phyloP scores from a whole-genome alignment of 2,888 invertebrate genomes.

The Saturnia pavonia region DNA sequence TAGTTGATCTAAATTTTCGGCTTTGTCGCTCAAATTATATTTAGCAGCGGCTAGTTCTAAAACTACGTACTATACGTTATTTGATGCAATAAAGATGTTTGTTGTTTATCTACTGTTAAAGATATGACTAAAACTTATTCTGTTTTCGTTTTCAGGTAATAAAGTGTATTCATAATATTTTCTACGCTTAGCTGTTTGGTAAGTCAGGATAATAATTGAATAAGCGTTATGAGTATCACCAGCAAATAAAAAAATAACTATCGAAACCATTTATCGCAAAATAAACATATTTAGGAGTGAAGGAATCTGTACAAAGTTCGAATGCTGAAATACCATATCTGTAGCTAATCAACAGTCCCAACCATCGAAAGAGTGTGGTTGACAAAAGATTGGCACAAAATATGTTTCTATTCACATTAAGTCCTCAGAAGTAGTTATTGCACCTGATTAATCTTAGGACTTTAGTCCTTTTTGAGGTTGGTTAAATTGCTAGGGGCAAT shows the following conservation, averaged over 20 bases:
- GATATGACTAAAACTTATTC: neutral
- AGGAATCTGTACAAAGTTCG: neutral
- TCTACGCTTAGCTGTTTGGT: neutral
- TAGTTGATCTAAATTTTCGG: slow-evolving; percentile 10
- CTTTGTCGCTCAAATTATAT: slow-evolving; percentile 17
- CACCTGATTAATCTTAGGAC: too few relatives aligned
- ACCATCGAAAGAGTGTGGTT: too few relatives aligned
- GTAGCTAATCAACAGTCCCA: too few relatives aligned
- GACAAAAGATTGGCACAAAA: too few relatives aligned
- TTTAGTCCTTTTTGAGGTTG: too few relatives aligned
- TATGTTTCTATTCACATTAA: too few relatives aligned
- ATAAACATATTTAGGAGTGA: too few relatives aligned
- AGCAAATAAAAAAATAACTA: neutral
- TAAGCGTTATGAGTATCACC: neutral
- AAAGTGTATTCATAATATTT: neutral
- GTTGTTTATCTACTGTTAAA: neutral
- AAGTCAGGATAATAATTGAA: neutral
- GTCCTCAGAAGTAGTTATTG: too few relatives aligned
- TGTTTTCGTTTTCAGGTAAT: neutral
- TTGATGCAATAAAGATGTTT: neutral
- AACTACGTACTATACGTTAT: neutral
- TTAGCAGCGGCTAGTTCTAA: slow-evolving; percentile 27
- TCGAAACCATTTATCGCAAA: too few relatives aligned
- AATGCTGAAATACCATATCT: neutral
- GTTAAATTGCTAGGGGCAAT: too few relatives aligned